These are phyloP conservation scores for Mesoligia furuncula DNA, from an alignment of 2,888 invertebrate genomes.

Conservation along the genomic window DNA sequence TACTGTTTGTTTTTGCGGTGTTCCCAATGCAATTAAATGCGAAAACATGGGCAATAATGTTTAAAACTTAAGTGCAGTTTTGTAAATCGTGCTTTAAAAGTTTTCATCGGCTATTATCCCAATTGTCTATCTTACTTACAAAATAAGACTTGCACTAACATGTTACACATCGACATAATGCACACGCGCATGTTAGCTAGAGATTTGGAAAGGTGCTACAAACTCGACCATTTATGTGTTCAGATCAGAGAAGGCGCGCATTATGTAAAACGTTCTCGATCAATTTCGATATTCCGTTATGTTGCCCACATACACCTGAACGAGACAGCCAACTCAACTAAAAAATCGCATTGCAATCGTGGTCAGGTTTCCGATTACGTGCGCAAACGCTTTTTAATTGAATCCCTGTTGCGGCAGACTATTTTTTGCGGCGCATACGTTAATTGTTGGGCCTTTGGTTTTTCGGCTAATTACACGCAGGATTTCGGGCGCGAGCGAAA, in stretches of 20 bases:
- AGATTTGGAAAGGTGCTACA: slow-evolving; percentile 51
- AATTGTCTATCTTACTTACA: not conserved
- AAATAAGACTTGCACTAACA: not conserved
- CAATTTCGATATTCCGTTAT: slow-evolving; percentile 63
- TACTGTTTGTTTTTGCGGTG: slow-evolving; percentile 11
- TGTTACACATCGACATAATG: slow-evolving; percentile 5
- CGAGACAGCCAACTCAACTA: slow-evolving; percentile 54
- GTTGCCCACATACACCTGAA: slow-evolving; percentile 56
- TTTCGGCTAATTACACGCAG: slow-evolving; percentile 71
- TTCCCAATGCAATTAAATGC: not conserved
- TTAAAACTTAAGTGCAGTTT: not conserved
- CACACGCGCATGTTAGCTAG: slow-evolving; percentile 10
- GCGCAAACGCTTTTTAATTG: slow-evolving; percentile 78
- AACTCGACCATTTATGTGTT: slow-evolving; percentile 44
- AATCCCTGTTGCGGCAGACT: slow-evolving; percentile 72
- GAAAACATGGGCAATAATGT: not conserved
- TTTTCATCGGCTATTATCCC: not conserved
- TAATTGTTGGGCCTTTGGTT: slow-evolving; percentile 74
- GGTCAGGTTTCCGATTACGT: slow-evolving; percentile 77
- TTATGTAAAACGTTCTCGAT: slow-evolving; percentile 60
- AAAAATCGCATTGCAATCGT: slow-evolving; percentile 67
- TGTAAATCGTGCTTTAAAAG: not conserved
- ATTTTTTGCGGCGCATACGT: slow-evolving; percentile 68
- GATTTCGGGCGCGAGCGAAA: slow-evolving; percentile 61
- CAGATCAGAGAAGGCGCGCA: slow-evolving; percentile 35